phyloP scores from a whole-genome alignment of 2,797 vertebrate genomes.

The Lacerta bilineata region DNA sequence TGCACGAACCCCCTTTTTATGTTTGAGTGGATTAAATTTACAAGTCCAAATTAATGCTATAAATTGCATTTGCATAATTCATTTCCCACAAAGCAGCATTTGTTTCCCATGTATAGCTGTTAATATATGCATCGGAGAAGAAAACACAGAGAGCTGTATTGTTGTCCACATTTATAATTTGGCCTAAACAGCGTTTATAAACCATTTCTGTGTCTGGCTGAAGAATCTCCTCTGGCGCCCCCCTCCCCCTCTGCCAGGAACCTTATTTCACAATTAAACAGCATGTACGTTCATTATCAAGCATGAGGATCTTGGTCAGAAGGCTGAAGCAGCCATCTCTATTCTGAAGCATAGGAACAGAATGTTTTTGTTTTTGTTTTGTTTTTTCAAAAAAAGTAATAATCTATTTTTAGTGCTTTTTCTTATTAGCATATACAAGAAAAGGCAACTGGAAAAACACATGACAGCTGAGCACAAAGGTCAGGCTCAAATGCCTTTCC shows the following conservation, averaged over 20 bases:
- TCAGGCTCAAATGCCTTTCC: constrained; percentile 27
- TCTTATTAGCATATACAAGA: constrained; percentile 50
- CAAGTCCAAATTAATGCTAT: constrained; percentile 77
- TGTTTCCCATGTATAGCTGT: constrained; percentile 71
- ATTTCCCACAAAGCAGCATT: constrained; percentile 71
- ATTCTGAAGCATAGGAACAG: constrained; percentile 51
- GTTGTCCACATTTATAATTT: constrained; percentile 68
- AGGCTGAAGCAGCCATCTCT: constrained; percentile 43
- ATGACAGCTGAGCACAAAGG: constrained; percentile 36
- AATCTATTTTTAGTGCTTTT: constrained; percentile 48
- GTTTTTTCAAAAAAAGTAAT: constrained; percentile 48
- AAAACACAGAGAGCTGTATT: constrained; percentile 66
- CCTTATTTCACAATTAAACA: constrained; percentile 65
- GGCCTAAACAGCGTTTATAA: constrained; percentile 70
- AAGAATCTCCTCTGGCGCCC: neutral
- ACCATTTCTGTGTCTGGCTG: constrained; percentile 40
- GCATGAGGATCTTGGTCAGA: constrained; percentile 35
- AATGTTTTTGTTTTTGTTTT: constrained; percentile 17
- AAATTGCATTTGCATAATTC: constrained; percentile 82
- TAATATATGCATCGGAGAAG: constrained; percentile 75
- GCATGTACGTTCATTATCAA: constrained; percentile 28
- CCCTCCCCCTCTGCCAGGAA: constrained; percentile 25
- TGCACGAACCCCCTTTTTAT: constrained; percentile 74
- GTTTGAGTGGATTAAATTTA: constrained; percentile 79
- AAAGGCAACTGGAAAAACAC: constrained; percentile 42